These are phyloP conservation scores for Aplysina aerophoba DNA, from an alignment of 37 sponge, comb jelly and placozoan species.

Conservation along the genomic window DNA sequence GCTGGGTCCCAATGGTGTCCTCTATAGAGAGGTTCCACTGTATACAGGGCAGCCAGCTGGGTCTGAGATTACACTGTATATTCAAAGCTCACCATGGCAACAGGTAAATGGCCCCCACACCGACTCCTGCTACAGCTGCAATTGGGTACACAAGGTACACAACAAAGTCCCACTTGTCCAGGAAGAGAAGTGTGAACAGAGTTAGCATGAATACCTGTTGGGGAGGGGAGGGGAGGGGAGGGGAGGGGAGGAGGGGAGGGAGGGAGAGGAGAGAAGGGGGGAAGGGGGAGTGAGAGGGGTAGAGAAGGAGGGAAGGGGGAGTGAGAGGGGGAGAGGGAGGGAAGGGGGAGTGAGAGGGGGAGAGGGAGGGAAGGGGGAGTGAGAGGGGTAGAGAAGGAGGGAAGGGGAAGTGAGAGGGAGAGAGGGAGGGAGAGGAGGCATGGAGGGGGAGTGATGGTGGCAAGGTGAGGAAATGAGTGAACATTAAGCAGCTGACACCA, in stretches of 20 bases:
- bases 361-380: no score
- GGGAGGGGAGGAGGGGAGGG: no score
- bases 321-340: no score
- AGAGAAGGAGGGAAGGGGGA: no score
- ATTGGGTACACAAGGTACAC: conserved; percentile 38
- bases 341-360: no score
- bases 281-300: neutral
- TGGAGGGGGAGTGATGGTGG: neutral
- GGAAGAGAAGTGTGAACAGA: conserved; percentile 39
- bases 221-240: neutral
- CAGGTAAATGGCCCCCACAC: conserved; percentile 67
- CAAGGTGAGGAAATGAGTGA: neutral
- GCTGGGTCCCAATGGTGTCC: no score
- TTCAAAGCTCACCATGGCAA: conserved; percentile 80
- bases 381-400: no score
- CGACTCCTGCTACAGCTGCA: conserved; percentile 61
- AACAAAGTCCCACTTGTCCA: conserved; percentile 24
- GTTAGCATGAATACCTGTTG: conserved; percentile 39
- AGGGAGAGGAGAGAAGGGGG: neutral
- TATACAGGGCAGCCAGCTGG: neutral
- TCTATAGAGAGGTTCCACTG: neutral
- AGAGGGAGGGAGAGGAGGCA: neutral
- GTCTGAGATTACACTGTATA: neutral
- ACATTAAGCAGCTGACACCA: no score
- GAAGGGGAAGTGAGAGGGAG: neutral